Evolutionary conservation across 2,113 vertebrate genomes (phyloP).

Genomic region (Sapayoa aenigma): DNA sequence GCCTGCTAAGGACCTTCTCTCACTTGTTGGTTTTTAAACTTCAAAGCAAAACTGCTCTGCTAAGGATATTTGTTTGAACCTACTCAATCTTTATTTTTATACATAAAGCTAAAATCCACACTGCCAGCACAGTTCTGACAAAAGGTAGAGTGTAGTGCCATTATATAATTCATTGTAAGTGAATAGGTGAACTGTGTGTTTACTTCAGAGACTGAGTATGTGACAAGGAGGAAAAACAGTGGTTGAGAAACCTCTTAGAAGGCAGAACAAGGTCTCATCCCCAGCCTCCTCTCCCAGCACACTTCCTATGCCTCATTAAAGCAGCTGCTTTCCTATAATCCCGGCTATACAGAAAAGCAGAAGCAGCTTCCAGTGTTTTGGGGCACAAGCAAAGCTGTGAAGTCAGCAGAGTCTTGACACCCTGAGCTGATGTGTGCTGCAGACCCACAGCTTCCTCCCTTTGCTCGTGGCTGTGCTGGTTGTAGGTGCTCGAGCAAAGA

Average conservation of each 20-base stretch:
- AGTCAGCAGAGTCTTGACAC: not conserved
- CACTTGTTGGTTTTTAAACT: constrained; percentile 24
- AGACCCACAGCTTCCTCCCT: not conserved
- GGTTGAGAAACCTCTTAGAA: not conserved
- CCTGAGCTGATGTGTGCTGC: not conserved
- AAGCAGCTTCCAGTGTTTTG: not conserved
- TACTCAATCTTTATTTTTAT: not conserved
- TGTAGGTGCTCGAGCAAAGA: not conserved
- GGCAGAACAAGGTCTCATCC: not conserved
- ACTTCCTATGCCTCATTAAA: not conserved
- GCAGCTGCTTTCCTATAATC: not conserved
- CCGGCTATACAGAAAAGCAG: not conserved
- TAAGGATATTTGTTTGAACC: constrained; percentile 23
- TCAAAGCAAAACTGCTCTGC: constrained; percentile 35
- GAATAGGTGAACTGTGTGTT: not conserved
- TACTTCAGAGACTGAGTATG: not conserved
- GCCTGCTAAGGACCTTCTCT: constrained; percentile 5
- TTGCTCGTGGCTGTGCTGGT: not conserved
- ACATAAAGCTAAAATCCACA: not conserved
- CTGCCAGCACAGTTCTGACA: not conserved
- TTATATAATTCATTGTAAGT: not conserved
- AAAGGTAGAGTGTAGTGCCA: not conserved
- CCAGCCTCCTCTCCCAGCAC: not conserved
- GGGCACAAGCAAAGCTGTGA: not conserved
- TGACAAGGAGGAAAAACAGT: not conserved